These are phyloP conservation scores for Cyprinodon variegatus DNA, from an alignment of 2,113 vertebrate species.

Conservation along the genomic window DNA sequence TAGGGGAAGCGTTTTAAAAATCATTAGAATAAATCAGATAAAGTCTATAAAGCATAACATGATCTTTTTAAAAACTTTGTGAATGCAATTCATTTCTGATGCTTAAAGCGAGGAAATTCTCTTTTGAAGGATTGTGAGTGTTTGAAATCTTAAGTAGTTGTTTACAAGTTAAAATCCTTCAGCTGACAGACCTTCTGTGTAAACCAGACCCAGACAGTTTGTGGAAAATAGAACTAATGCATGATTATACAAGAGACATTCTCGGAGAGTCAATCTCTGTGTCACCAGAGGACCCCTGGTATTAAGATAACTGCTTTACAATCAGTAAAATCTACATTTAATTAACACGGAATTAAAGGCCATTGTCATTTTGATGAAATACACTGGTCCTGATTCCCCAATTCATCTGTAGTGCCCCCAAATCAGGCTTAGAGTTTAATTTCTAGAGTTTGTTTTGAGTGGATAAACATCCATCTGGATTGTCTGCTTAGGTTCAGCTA, in stretches of 20 bases:
- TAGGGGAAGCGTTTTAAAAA: not conserved
- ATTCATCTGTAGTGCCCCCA: constrained; percentile 51
- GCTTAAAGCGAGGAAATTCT: constrained; percentile 48
- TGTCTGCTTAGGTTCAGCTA: constrained; percentile 38
- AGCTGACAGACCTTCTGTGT: constrained; percentile 62
- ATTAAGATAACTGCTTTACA: constrained; percentile 44
- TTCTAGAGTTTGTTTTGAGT: constrained; percentile 67
- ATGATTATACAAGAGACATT: constrained; percentile 72
- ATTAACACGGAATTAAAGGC: constrained; percentile 80
- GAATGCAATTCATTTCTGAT: constrained; percentile 30
- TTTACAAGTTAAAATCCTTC: constrained; percentile 52
- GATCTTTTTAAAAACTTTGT: constrained; percentile 1
- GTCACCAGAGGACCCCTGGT: constrained; percentile 57
- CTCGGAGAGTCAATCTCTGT: constrained; percentile 58
- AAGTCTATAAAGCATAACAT: not conserved
- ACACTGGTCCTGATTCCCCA: constrained; percentile 59
- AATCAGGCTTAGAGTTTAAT: constrained; percentile 66
- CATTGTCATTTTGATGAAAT: constrained; percentile 80
- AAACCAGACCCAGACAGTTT: constrained; percentile 59
- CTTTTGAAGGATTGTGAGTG: constrained; percentile 21
- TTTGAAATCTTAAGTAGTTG: constrained; percentile 49
- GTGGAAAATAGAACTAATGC: constrained; percentile 52
- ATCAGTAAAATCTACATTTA: constrained; percentile 74
- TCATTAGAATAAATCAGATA: not conserved
- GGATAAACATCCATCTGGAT: constrained; percentile 72